These are phyloP conservation scores for Leptinotarsa haldemani DNA, from an alignment of 2,888 invertebrate species.

Conservation along the genomic window DNA sequence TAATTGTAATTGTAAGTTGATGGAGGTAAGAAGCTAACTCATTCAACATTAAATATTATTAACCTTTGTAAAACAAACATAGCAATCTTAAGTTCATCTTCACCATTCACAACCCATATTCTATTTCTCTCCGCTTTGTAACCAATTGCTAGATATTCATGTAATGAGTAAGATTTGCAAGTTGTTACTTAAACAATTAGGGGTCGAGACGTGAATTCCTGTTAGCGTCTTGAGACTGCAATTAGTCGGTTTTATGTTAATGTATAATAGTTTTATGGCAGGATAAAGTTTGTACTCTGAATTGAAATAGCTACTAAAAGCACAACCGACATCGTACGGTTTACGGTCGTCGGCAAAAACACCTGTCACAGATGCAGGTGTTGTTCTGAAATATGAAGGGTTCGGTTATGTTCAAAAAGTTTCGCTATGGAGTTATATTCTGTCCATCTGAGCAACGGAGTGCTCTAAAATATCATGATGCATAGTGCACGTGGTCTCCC, in stretches of 20 bases:
- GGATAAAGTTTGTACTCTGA: slow-evolving; percentile 22
- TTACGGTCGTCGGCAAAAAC: neutral
- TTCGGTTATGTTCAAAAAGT: neutral
- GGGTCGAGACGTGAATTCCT: slow-evolving; percentile 5
- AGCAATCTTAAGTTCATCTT: too few relatives aligned
- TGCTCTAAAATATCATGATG: too few relatives aligned
- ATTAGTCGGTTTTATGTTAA: slow-evolving; percentile 29
- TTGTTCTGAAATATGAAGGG: neutral
- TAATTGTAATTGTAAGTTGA: too few relatives aligned
- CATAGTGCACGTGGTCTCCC: too few relatives aligned
- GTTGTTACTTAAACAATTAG: slow-evolving; percentile 22
- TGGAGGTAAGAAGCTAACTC: too few relatives aligned
- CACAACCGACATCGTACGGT: neutral
- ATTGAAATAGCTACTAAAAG: slow-evolving; percentile 25
- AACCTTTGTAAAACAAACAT: too few relatives aligned
- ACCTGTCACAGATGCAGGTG: neutral
- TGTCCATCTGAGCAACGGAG: too few relatives aligned
- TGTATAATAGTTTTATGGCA: slow-evolving; percentile 19
- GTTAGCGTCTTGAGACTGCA: slow-evolving; percentile 16
- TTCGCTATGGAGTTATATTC: neutral
- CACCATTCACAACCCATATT: neutral
- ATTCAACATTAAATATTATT: too few relatives aligned
- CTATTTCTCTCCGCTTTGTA: neutral
- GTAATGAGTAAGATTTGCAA: slow-evolving; percentile 3
- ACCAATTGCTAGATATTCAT: neutral